Evolutionary conservation across 2,797 vertebrate species (phyloP).

Genomic region (Antrozous pallidus): DNA sequence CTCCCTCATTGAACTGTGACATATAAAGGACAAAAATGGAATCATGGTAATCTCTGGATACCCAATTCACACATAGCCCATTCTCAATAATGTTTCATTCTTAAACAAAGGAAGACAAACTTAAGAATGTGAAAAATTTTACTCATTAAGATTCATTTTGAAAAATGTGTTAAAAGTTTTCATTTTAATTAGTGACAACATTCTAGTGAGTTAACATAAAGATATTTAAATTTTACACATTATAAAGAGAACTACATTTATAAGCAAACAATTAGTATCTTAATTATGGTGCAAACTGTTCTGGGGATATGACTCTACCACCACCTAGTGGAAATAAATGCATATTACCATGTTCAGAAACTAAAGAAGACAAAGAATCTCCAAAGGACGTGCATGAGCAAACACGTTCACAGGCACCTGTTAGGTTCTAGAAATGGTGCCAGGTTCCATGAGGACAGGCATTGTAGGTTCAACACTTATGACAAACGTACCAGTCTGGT

Average conservation of each 20-base stretch:
- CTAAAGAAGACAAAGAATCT: slow-evolving; percentile 39
- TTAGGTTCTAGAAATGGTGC: neutral
- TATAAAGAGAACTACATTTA: slow-evolving; percentile 51
- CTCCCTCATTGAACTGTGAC: neutral
- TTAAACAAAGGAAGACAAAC: slow-evolving; percentile 38
- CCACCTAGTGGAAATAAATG: slow-evolving; percentile 63
- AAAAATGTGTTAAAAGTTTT: slow-evolving; percentile 8
- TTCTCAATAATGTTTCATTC: neutral
- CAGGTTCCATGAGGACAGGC: neutral
- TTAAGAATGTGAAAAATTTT: slow-evolving; percentile 10
- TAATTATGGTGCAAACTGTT: neutral
- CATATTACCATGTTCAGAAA: slow-evolving; percentile 20
- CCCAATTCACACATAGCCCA: neutral
- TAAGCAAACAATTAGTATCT: slow-evolving; percentile 54
- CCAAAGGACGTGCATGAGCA: neutral
- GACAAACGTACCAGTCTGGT: neutral
- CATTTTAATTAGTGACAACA: slow-evolving; percentile 53
- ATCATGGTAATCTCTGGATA: neutral
- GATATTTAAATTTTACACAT: slow-evolving; percentile 51
- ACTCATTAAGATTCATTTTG: slow-evolving; percentile 15
- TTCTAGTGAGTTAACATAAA: slow-evolving; percentile 45
- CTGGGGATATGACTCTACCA: slow-evolving; percentile 13
- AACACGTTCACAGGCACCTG: slow-evolving; percentile 2
- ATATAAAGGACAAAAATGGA: neutral
- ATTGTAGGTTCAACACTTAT: neutral